Evolutionary conservation across 2,113 vertebrate genomes (phyloP).

Genomic region (Clarias batrachus): DNA sequence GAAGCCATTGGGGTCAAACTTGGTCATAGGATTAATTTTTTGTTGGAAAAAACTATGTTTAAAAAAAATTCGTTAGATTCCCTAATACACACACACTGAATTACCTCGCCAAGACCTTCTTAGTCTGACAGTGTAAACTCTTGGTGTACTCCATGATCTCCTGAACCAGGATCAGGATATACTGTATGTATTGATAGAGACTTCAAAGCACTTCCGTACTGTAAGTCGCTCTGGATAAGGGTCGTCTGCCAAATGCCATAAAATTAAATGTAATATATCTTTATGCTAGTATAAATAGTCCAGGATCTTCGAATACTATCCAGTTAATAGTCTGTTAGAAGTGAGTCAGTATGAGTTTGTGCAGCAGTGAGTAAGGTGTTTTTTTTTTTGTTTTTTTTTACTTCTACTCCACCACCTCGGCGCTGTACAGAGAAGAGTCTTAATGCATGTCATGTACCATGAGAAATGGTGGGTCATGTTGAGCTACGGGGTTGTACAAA

Average conservation of each 20-base stretch:
- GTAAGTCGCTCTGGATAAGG: not conserved
- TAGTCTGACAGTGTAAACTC: not conserved
- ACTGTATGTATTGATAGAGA: not conserved
- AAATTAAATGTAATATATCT: not conserved
- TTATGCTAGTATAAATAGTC: not conserved
- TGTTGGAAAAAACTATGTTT: too few species aligned
- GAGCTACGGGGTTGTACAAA: not conserved
- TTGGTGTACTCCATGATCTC: not conserved
- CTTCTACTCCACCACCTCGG: not conserved
- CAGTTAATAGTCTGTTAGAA: not conserved
- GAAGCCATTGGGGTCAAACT: too few species aligned
- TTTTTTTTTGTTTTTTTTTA: not conserved
- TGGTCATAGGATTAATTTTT: too few species aligned
- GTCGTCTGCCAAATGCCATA: not conserved
- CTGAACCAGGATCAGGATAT: not conserved
- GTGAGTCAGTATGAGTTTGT: not conserved
- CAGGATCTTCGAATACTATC: not conserved
- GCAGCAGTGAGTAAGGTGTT: not conserved
- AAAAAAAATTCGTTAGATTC: too few species aligned
- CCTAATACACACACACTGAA: not conserved
- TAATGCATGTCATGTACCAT: constrained; percentile 3
- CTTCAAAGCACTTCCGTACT: not conserved
- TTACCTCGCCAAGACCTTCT: not conserved
- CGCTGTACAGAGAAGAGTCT: not conserved
- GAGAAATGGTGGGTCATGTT: not conserved